Percentiles rank a stretch among this genome's conserved stretches.
phyloP scores from a whole-genome alignment of 2,797 vertebrate species.

The Halcyon chelicuti region DNA sequence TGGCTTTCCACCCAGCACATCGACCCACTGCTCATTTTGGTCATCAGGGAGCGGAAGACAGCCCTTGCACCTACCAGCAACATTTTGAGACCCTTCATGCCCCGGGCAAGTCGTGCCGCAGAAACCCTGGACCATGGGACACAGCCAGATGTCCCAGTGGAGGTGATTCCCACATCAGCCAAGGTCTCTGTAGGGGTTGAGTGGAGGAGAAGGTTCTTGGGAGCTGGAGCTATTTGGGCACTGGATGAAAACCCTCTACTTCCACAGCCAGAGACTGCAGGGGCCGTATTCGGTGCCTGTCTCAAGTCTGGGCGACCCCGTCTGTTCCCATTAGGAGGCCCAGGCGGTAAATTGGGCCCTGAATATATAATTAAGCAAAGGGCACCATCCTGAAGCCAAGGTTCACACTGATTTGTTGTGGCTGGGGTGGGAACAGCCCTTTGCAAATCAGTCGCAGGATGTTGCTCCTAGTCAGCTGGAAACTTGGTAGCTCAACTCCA shows the following conservation, averaged over 20 bases:
- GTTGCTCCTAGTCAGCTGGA: slow-evolving; percentile 71
- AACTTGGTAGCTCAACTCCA: slow-evolving; percentile 42
- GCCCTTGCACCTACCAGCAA: not conserved
- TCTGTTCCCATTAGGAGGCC: slow-evolving; percentile 64
- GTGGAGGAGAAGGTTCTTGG: not conserved
- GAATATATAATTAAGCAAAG: slow-evolving; percentile 74
- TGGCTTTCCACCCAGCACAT: not conserved
- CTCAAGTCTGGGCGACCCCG: slow-evolving; percentile 56
- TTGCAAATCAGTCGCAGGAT: slow-evolving; percentile 65
- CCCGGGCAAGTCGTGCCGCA: not conserved
- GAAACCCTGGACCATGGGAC: not conserved
- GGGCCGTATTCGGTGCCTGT: not conserved
- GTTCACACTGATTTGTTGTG: slow-evolving; percentile 71
- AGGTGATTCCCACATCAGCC: not conserved
- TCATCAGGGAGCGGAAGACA: not conserved
- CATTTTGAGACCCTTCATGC: not conserved
- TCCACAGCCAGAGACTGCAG: slow-evolving; percentile 1
- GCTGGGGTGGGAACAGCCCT: slow-evolving; percentile 69
- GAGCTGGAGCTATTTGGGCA: not conserved
- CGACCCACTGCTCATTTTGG: fast-evolving
- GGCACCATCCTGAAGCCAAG: slow-evolving; percentile 70
- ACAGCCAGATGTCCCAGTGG: not conserved
- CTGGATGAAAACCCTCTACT: slow-evolving; percentile 25
- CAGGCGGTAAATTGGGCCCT: slow-evolving; percentile 66
- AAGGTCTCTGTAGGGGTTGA: not conserved